Percentiles rank a stretch among this genome's conserved stretches.
Conservation (phyloP, 2,888 invertebrate species). For the Drosophila kuntzei region DNA sequence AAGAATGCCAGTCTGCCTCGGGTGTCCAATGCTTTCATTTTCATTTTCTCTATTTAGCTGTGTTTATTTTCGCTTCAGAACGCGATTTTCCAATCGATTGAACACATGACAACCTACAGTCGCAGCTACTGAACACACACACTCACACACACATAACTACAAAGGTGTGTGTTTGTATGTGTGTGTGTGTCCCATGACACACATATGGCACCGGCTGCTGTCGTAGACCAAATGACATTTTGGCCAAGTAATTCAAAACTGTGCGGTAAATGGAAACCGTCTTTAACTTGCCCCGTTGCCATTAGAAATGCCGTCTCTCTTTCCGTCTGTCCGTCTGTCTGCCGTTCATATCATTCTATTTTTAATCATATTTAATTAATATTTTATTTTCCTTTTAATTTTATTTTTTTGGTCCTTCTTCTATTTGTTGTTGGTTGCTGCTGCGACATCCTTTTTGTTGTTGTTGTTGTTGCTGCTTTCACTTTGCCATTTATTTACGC, state of each 20-base stretch:
- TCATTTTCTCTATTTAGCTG: slow-evolving; percentile 76
- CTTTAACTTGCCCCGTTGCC: slow-evolving; percentile 23
- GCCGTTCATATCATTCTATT: slow-evolving; percentile 62
- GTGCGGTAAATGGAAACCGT: slow-evolving; percentile 53
- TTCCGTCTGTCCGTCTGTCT: slow-evolving; percentile 1
- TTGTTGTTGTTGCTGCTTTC: slow-evolving; percentile 10
- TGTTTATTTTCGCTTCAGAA: slow-evolving; percentile 81
- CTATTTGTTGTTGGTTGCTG: slow-evolving; percentile 3
- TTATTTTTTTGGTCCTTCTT: slow-evolving; percentile 1
- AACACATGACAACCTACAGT: slow-evolving; percentile 71
- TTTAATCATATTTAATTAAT: slow-evolving; percentile 73
- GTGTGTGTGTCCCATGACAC: slow-evolving; percentile 32
- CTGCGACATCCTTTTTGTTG: slow-evolving; percentile 57
- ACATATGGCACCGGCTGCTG: slow-evolving; percentile 56
- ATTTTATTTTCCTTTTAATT: slow-evolving; percentile 52
- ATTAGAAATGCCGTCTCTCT: slow-evolving; percentile 17
- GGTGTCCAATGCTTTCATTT: slow-evolving; percentile 47
- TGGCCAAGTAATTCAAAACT: slow-evolving; percentile 53
- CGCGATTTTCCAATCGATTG: slow-evolving; percentile 80
- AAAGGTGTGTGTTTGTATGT: not conserved
- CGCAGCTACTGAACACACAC: slow-evolving; percentile 51
- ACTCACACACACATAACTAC: slow-evolving; percentile 10
- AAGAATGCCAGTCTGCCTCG: slow-evolving; percentile 27
- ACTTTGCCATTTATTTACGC: slow-evolving; percentile 70
- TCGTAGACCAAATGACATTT: slow-evolving; percentile 37